Base-by-base conservation (phyloP, 2,888 invertebrate genomes). In the Eristalis arbustorum region DNA sequence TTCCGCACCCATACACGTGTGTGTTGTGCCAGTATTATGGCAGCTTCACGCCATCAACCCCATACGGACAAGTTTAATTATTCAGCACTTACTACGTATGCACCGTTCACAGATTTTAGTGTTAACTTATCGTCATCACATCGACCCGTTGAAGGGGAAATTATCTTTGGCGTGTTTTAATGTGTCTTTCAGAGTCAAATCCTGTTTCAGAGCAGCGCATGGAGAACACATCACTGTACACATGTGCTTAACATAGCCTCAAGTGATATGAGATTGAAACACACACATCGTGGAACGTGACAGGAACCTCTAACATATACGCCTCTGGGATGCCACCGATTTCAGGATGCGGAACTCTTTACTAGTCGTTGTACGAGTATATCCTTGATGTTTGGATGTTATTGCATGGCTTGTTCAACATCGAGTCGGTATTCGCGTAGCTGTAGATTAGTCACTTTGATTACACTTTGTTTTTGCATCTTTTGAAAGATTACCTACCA, bases 401-500 rank as follows among this genome's bases (percentile, higher is more conserved):
- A 87, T 87, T 87, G 87, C 87, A 68, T 68, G 77, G 76, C 81
- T 78, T 85, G 83, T 79, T 75, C 63, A 67, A 87, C 83, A 87
- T 74, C 71, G 74, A 49, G 42, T 62, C 78, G 83, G 83, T 56
- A 83, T 87, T 75, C 72, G 75, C 72, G 57, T 64, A 37, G 68
- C 28, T 73, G 64, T 23, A 61, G 72, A 82, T 84, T 68, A 73
- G 49, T 64, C 18, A 63, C 42, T 73, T 73, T 68, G 68, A 81
- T 73, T 76, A 40, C 28, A 69, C 68, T 81, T 23, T 59, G 40
- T 23, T 25, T 49, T 59, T 37, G 57, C 67, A 59, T 80, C 49
- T 28, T 28, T 67, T 61, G 5, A 18, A 69, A 37, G 34, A 34
- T 23, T 14, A 18, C 49, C 14, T 18, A 25, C 3, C 57, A 37